phyloP scores from a whole-genome alignment of 2,113 vertebrate genomes.

The Rhagologus leucostigma region DNA sequence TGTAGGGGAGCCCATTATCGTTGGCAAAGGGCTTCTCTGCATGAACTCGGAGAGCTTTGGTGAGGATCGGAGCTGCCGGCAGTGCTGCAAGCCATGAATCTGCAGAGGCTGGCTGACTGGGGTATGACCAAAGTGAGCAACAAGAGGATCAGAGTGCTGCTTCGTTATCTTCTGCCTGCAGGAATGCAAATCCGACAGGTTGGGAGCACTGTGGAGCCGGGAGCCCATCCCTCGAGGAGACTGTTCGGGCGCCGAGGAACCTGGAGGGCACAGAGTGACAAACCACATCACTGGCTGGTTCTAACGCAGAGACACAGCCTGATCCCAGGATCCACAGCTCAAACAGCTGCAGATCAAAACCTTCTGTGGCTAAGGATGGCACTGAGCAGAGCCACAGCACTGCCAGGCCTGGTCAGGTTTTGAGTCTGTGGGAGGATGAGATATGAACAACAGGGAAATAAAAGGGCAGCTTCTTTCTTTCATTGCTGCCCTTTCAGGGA shows the following conservation, averaged over 20 bases:
- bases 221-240: conserved; percentile 82
- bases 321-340: not conserved
- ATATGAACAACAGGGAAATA: not conserved
- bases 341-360: not conserved
- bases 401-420: not conserved
- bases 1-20: conserved; percentile 91
- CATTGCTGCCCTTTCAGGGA: not conserved
- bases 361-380: not conserved
- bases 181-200: conserved; percentile 74
- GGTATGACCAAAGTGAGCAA: conserved; percentile 48
- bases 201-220: conserved; percentile 95
- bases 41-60: conserved; percentile 92
- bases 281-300: not conserved
- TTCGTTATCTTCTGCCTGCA: conserved; percentile 90
- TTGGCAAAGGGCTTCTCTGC: conserved; percentile 91
- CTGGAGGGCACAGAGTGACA: conserved; percentile 21
- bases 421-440: not conserved
- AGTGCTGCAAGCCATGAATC: conserved; percentile 65
- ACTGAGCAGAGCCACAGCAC: not conserved
- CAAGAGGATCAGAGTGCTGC: conserved; percentile 88
- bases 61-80: conserved; percentile 84
- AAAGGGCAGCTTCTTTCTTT: not conserved
- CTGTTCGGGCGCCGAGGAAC: conserved; percentile 50
- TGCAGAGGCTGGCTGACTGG: conserved; percentile 66
- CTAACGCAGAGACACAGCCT: not conserved